A percentile compares a stretch with the other conserved stretches of the same genome.
phyloP scores from a whole-genome alignment of 2,888 invertebrate genomes.

The Theretra japonica region DNA sequence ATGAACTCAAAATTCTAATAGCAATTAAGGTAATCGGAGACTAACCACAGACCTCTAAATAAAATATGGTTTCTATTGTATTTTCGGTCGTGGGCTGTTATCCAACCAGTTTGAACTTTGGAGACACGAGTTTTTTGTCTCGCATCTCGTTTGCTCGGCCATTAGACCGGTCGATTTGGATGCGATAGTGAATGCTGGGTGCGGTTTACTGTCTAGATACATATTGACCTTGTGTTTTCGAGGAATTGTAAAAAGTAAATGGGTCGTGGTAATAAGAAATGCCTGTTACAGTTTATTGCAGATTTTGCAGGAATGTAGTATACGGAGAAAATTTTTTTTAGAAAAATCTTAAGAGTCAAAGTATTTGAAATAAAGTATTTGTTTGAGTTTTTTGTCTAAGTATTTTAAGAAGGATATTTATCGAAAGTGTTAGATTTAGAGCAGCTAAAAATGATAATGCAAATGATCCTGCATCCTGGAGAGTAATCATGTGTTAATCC shows the following conservation, averaged over 20 bases:
- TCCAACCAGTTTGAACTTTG: conserved; percentile 60
- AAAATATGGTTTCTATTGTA: not conserved
- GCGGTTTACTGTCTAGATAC: conserved; percentile 46
- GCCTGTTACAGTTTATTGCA: not conserved
- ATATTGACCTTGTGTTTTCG: conserved; percentile 40
- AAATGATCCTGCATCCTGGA: too few species aligned
- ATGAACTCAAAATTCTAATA: not conserved
- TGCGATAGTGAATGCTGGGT: conserved; percentile 53
- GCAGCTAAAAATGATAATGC: too few species aligned
- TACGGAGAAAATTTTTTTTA: not conserved
- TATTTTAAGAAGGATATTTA: too few species aligned
- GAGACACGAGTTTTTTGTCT: conserved; percentile 62
- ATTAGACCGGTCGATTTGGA: conserved; percentile 57
- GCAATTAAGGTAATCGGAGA: not conserved
- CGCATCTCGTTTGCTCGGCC: conserved; percentile 60
- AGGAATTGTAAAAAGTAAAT: conserved; percentile 37
- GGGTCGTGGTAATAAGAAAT: conserved; percentile 15
- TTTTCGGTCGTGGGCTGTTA: not conserved
- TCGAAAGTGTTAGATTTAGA: too few species aligned
- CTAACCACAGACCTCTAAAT: not conserved
- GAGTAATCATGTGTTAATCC: too few species aligned
- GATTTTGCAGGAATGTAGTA: not conserved
- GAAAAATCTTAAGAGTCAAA: too few species aligned
- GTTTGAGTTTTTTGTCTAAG: too few species aligned
- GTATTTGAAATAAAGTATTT: too few species aligned